phyloP scores from a whole-genome alignment of 2,888 invertebrate genomes.

The Keiferia lycopersicella region DNA sequence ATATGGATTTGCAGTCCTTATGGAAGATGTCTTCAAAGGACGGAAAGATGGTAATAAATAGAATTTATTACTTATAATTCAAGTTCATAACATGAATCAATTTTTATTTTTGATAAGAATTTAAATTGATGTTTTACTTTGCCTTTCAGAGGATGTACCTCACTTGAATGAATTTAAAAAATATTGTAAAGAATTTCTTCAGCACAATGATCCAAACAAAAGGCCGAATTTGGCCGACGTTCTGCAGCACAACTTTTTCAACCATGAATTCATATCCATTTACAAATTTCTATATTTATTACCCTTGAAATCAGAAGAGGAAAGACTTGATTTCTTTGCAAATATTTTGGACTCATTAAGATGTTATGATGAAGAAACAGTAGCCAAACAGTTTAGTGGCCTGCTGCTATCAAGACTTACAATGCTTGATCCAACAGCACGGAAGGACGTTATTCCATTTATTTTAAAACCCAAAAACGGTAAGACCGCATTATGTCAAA shows the following conservation, averaged over 20 bases:
- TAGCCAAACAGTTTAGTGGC: conserved; percentile 90
- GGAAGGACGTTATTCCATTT: conserved; percentile 85
- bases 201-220: conserved; percentile 83
- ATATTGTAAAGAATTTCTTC: conserved; percentile 85
- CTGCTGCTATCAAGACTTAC: conserved; percentile 92
- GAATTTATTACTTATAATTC: background rate
- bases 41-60: conserved; percentile 77
- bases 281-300: conserved; percentile 91
- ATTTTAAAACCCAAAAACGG: conserved; percentile 87
- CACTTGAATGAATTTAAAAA: conserved; percentile 85
- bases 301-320: conserved; percentile 88
- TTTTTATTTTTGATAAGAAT: background rate
- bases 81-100: background rate
- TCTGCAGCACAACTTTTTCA: conserved; percentile 88
- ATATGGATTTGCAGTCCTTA: conserved; percentile 88
- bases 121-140: background rate
- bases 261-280: conserved; percentile 91
- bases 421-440: conserved; percentile 90
- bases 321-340: conserved; percentile 90
- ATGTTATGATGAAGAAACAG: conserved; percentile 88
- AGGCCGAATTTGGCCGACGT: conserved; percentile 86
- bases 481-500: conserved; percentile 54
- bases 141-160: conserved; percentile 83
- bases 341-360: conserved; percentile 85
- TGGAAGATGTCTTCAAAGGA: conserved; percentile 86